Evolutionary conservation across 2,113 vertebrate species (phyloP).

Genomic region (Glareola pratincola): DNA sequence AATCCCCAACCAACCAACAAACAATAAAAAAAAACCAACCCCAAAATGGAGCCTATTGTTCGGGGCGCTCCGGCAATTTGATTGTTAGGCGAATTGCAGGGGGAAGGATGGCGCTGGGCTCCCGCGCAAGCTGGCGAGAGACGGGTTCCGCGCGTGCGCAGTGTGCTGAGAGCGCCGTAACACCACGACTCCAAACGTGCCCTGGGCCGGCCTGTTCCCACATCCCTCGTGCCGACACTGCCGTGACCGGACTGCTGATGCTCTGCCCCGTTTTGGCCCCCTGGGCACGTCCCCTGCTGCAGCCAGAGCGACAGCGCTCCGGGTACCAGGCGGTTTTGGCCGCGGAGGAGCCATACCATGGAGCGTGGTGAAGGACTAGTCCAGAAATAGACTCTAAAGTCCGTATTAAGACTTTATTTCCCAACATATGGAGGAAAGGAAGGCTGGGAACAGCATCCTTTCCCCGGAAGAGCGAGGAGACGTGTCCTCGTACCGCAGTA

Average conservation of each 20-base stretch:
- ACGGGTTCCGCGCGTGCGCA: not conserved
- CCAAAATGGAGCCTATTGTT: not conserved
- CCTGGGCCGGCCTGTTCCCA: accelerated
- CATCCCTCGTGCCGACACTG: accelerated
- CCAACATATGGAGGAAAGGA: not conserved
- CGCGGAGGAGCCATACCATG: accelerated
- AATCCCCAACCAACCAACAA: no score
- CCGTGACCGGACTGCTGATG: accelerated
- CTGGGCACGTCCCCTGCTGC: not conserved
- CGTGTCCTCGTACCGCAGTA: not conserved
- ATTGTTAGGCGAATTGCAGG: not conserved
- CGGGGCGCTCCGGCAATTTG: not conserved
- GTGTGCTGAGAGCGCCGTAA: accelerated
- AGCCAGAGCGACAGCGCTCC: not conserved
- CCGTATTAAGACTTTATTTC: not conserved
- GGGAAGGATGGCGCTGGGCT: not conserved
- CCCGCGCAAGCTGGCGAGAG: not conserved
- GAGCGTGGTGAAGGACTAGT: no score
- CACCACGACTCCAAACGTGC: accelerated
- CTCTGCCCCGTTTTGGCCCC: not conserved
- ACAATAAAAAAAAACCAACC: not conserved
- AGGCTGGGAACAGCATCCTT: not conserved
- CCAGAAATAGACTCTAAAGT: not conserved
- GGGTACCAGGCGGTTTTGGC: not conserved
- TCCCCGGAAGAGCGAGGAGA: not conserved